Base-by-base conservation (phyloP, 1,140 invertebrate species). In the Contarinia nasturtii region DNA sequence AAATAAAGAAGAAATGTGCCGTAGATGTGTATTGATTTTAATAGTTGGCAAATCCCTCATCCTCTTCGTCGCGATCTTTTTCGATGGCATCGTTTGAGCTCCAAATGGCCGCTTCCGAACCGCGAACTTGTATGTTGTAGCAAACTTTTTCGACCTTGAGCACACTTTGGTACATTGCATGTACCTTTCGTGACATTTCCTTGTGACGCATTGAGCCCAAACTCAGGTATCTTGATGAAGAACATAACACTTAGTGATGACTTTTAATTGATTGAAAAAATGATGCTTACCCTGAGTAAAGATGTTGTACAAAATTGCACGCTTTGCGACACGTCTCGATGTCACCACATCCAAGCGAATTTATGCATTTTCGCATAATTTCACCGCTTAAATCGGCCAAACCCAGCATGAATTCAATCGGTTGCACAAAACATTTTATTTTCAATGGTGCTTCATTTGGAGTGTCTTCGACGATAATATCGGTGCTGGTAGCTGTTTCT, bases 321-420 rank as follows among this genome's bases (percentile, higher is more conserved):
- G 79, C 74, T 46, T 79, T 64, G 56, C 78, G 78, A 54, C 86
- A 86, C 44, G 75, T 75, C 17, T 76, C 71, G n/a, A 80, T 72
- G 53, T 90, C 77, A 0, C 85, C 86, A 49, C 70, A 70, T 0
- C 82, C 78, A 27, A 92, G 71, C 54, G 77, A 80, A 55, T 84
- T 89, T 7, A 93, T 88, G 48, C 86, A 86, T 52, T 79, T 76
- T 48, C 88, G 71, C 88, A 93, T 92, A 19, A 92, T 58, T 62
- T 94, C 88, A 1, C 88, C 89, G 4, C 86, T 90, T 10, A 91
- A 67, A 67, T 94, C 89, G 7, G 82, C 79, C 37, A 93, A 63
- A 1, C 88, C 89, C n/a, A 92, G 61, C 52, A 92, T 53, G 17
- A 59, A 63, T 48, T 66, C 61, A 12, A 53, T 56, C 10, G 57